Evolutionary conservation across 2,113 vertebrate species (phyloP).

Genomic region (Melanerpes aurifrons): DNA sequence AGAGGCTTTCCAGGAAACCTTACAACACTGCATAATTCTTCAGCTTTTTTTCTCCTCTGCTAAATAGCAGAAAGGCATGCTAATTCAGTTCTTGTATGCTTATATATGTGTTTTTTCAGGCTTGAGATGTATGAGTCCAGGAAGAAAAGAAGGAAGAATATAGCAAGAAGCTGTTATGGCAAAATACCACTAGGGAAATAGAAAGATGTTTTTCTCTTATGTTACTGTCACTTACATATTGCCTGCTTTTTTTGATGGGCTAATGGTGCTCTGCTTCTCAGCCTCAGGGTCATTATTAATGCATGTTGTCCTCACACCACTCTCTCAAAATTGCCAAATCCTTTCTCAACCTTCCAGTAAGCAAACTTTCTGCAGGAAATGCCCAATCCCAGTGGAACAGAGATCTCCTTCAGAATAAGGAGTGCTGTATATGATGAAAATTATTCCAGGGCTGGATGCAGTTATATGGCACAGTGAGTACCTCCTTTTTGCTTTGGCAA

Average conservation of each 20-base stretch:
- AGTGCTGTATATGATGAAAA: not conserved
- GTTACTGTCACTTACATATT: constrained; percentile 45
- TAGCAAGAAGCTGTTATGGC: not conserved
- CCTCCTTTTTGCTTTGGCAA: not conserved
- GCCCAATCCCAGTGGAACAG: not conserved
- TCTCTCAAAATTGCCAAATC: not conserved
- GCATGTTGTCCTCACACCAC: constrained; percentile 47
- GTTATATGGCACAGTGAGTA: not conserved
- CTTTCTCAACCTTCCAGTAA: constrained; percentile 10
- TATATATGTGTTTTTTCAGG: not conserved
- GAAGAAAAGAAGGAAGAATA: not conserved
- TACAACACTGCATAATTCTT: not conserved
- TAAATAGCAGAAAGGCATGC: not conserved
- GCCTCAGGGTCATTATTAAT: constrained; percentile 53
- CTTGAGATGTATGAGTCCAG: not conserved
- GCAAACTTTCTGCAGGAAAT: constrained; percentile 18
- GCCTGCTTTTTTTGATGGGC: constrained; percentile 11
- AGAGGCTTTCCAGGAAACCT: constrained; percentile 17
- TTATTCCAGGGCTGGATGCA: not conserved
- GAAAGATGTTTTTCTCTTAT: constrained; percentile 10
- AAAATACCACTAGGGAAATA: constrained; percentile 13
- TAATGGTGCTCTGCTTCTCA: constrained; percentile 39
- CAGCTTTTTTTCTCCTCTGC: not conserved
- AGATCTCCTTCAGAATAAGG: not conserved
- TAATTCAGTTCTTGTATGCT: not conserved